Evolutionary conservation across 2,113 vertebrate species (phyloP), one percentile per base, ranked within the genome.

Genomic region (Ia io): DNA sequence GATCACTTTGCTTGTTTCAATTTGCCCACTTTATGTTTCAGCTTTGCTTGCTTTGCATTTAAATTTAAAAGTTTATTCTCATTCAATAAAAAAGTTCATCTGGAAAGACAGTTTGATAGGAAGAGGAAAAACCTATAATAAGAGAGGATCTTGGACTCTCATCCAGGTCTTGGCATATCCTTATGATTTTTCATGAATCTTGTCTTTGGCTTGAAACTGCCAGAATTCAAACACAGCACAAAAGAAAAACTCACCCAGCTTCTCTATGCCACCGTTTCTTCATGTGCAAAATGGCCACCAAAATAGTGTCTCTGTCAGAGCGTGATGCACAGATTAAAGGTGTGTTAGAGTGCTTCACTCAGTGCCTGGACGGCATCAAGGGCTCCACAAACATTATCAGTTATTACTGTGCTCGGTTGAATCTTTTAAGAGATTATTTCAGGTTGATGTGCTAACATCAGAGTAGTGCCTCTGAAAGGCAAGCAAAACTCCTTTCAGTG

Each of bases 391-490:
- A 59, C 3, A 71, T 20, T 16, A 3, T 18, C 9, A 61, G 5
- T 35, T 28, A 44, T 32, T 20, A 12, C 30, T 61, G 2, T 18
- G 20, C 4, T 61, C 23, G 11, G 25, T 2, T 74, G 49, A 79
- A 22, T 70, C 70, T 35, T 89, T 28, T 59, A n/a, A 25, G 18
- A 67, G 51, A 93, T 78, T 25, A 44, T 90, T 74, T 93, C 77
- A 79, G 20, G 32, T 23, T 76, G 51, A 56, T 65, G 74, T 83
- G 76, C 51, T 90, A 82, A 69, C 13, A 70, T 70, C 13, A 35
- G 9, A 92, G 37, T 17, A 12, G 30, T 5, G 59, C n/a, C n/a
- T 76, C 40, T 73, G 42, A 90, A 94, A 93, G 14, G 32, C 25
- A 92, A 93, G 23, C 3, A 37, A 77, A 79, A 4, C 12, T 74